Evolutionary conservation across 2,888 invertebrate species (phyloP), one percentile per base, ranked within the genome.

Genomic region (Lasioglossum leucozonium): DNA sequence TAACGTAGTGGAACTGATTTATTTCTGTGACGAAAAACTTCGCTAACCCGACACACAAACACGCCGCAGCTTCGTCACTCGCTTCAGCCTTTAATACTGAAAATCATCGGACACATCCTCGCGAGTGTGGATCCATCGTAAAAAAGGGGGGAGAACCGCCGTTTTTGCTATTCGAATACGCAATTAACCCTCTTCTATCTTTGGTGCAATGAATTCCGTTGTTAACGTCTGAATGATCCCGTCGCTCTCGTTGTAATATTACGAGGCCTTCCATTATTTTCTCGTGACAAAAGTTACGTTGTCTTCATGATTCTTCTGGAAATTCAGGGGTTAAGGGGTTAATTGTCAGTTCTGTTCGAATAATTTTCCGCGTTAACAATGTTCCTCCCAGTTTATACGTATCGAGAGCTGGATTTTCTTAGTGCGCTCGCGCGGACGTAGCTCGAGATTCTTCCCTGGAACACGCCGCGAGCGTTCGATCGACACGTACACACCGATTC

Each of bases 401-500:
- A 8, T 44, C 16, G 44, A 42, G 40, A 71, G 26, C 13, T 26
- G 26, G 13, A 26, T 16, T 40, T 10, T 72, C 44, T 30, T 18
- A 26, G 37, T 37, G 67, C 67, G 37, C 67, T 67, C 67, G 67
- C 67, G 34, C 67, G 67, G 37, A 67, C 67, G 67, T 67, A 34
- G 37, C 67, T 67, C 22, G 67, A n/a, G n/a, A 67, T 34, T 67
- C 22, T 40, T 69, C 40, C 69, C 18, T 40, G n/a, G n/a, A 69
- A 69, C 69, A 69, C 40, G 11, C n/a, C 37, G 69, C 74, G 30
- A 84, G n/a, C 65, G 34, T 18, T 47, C 44, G 34, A 34, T 67
- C 22, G 44, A 55, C 67, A 78, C 62, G 55, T 62, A 51, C 76
- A 76, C n/a, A 72, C 72, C 22, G 34, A 44, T 65, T 65, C 72